Percentiles rank a stretch among this genome's conserved stretches.
These are phyloP conservation scores for Epizoanthus stellaris DNA, from an alignment of 92 coral and sea anemone species.

Conservation along the genomic window DNA sequence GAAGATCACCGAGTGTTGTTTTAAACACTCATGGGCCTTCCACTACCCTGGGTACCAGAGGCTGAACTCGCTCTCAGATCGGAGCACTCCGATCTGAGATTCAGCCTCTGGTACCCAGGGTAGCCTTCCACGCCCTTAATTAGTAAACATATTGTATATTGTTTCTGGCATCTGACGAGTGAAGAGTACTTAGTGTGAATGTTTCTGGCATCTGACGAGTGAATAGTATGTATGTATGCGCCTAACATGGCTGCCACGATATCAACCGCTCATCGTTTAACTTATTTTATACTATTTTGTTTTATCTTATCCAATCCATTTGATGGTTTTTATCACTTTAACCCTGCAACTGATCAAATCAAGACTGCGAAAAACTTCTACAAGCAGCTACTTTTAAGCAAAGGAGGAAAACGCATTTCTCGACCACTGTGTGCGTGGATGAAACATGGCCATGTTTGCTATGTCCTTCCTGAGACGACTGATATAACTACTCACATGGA, in stretches of 20 bases:
- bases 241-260: background rate
- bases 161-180: too few relatives aligned
- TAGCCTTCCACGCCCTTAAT: too few relatives aligned
- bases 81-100: too few relatives aligned
- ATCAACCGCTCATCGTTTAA: background rate
- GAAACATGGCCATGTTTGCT: background rate
- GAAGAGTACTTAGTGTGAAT: too few relatives aligned
- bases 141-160: too few relatives aligned
- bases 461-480: background rate
- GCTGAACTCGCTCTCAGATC: too few relatives aligned
- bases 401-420: background rate
- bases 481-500: background rate
- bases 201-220: too few relatives aligned
- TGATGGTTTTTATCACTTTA: background rate
- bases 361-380: background rate
- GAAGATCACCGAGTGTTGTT: too few relatives aligned
- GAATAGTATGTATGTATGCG: conserved; percentile 1
- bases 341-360: background rate
- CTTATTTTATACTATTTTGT: conserved; percentile 1
- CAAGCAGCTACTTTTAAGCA: background rate
- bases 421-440: background rate
- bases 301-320: background rate
- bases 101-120: too few relatives aligned
- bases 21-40: too few relatives aligned
- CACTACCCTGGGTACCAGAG: too few relatives aligned